Evolutionary conservation across 1,140 invertebrate genomes (phyloP).

Genomic region (Hermatobates lingyangjiaoensis): DNA sequence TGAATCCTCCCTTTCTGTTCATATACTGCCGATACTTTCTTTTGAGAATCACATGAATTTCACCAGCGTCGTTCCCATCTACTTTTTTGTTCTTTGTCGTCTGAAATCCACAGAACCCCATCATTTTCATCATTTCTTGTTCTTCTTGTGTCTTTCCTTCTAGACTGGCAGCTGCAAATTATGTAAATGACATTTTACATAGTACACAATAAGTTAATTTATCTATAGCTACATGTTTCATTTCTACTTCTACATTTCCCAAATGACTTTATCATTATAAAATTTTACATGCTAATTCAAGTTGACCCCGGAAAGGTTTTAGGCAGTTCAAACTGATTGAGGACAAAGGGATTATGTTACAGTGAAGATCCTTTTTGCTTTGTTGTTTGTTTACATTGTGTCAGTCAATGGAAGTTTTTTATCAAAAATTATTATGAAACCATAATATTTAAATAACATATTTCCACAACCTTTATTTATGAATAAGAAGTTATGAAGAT

Average conservation of each 20-base stretch:
- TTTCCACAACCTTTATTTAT: no score
- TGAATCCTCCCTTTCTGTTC: slow-evolving; percentile 98
- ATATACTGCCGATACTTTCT: slow-evolving; percentile 97
- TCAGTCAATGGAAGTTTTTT: no score
- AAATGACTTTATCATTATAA: neutral
- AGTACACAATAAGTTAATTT: neutral
- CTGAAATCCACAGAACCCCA: slow-evolving; percentile 92
- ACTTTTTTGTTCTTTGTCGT: slow-evolving; percentile 91
- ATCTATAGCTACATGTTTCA: neutral
- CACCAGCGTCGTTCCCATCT: slow-evolving; percentile 76
- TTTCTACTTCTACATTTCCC: neutral
- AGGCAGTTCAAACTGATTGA: neutral
- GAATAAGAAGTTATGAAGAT: no score
- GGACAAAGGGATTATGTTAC: no score
- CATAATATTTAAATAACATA: no score
- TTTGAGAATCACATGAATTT: slow-evolving; percentile 87
- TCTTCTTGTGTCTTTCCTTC: slow-evolving; percentile 76
- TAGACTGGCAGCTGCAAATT: slow-evolving; percentile 40
- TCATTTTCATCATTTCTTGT: slow-evolving; percentile 85
- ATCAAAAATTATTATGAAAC: no score
- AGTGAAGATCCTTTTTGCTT: no score
- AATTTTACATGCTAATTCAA: neutral
- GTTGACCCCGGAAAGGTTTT: neutral
- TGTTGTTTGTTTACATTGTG: no score
- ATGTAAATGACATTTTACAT: neutral